Evolutionary conservation across 2,113 vertebrate species (phyloP).

Genomic region (Atlantisia rogersi): DNA sequence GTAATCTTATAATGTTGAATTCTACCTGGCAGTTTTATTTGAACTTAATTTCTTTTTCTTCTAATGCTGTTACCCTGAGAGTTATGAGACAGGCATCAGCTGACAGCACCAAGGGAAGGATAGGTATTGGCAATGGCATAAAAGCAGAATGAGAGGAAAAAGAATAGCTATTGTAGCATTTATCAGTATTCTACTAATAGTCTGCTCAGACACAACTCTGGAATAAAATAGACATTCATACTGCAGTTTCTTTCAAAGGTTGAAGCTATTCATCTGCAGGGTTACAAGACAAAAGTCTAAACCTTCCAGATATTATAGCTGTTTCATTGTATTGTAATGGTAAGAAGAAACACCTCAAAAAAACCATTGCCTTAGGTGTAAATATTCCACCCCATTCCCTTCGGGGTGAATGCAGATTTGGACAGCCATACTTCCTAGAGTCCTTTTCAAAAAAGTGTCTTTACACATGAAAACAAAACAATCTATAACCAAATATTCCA

Average conservation of each 20-base stretch:
- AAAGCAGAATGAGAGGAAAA: constrained; percentile 59
- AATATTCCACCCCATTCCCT: not conserved
- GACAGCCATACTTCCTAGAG: not conserved
- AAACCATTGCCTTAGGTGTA: not conserved
- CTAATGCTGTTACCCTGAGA: constrained; percentile 63
- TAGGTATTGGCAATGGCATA: constrained; percentile 68
- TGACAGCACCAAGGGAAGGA: constrained; percentile 60
- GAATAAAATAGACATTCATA: constrained; percentile 59
- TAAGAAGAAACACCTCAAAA: not conserved
- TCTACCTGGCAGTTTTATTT: constrained; percentile 74
- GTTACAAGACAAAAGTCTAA: constrained; percentile 32
- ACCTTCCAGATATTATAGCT: not conserved
- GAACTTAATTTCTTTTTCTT: constrained; percentile 70
- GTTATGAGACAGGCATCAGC: constrained; percentile 65
- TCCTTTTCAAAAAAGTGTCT: not conserved
- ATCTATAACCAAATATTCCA: not conserved
- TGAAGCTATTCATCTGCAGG: constrained; percentile 56
- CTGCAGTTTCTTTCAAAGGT: constrained; percentile 52
- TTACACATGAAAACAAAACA: not conserved
- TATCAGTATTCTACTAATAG: constrained; percentile 68
- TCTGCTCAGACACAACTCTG: constrained; percentile 48
- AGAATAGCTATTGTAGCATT: constrained; percentile 57
- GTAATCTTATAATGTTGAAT: constrained; percentile 48
- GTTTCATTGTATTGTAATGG: not conserved
- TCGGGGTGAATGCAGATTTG: not conserved